Percentiles rank a stretch among this genome's conserved stretches.
Conservation (phyloP, 1,140 invertebrate species). For the Drosophila pseudoananassae region DNA sequence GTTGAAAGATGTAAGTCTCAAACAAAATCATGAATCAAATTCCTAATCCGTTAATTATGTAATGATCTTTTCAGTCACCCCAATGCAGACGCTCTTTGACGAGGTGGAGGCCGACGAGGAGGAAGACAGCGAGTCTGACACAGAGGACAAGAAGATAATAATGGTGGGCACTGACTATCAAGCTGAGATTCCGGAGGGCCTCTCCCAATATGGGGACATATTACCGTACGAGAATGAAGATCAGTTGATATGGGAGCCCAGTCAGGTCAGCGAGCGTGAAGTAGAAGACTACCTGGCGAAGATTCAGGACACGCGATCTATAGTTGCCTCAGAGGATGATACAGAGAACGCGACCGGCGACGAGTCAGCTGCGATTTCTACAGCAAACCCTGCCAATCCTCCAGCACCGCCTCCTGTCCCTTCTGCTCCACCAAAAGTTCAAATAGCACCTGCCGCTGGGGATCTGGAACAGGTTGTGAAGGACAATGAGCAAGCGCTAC, state of each 20-base stretch:
- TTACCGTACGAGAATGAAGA: constrained; percentile 98
- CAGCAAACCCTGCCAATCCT: neutral
- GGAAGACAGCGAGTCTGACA: constrained; percentile 91
- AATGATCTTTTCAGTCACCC: constrained; percentile 75
- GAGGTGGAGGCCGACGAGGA: constrained; percentile 90
- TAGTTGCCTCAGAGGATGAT: constrained; percentile 29
- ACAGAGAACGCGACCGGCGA: neutral
- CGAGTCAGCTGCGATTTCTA: neutral
- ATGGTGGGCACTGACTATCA: constrained; percentile 98
- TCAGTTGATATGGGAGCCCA: constrained; percentile 96
- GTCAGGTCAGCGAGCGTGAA: constrained; percentile 88
- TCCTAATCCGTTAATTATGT: constrained; percentile 3
- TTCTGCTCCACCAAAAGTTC: constrained; percentile 1
- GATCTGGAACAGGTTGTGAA: constrained; percentile 85
- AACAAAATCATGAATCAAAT: neutral
- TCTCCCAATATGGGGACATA: constrained; percentile 95
- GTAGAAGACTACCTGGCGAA: constrained; percentile 92
- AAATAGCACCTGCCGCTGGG: neutral
- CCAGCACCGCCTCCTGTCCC: neutral
- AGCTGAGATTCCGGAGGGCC: constrained; percentile 95
- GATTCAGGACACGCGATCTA: constrained; percentile 62
- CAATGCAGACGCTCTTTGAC: constrained; percentile 88
- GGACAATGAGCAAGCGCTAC: constrained; percentile 97
- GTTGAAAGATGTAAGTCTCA: constrained; percentile 49
- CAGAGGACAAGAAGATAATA: constrained; percentile 89